Evolutionary conservation across 2,797 vertebrate species (phyloP).

Genomic region (Myripristis murdjan): DNA sequence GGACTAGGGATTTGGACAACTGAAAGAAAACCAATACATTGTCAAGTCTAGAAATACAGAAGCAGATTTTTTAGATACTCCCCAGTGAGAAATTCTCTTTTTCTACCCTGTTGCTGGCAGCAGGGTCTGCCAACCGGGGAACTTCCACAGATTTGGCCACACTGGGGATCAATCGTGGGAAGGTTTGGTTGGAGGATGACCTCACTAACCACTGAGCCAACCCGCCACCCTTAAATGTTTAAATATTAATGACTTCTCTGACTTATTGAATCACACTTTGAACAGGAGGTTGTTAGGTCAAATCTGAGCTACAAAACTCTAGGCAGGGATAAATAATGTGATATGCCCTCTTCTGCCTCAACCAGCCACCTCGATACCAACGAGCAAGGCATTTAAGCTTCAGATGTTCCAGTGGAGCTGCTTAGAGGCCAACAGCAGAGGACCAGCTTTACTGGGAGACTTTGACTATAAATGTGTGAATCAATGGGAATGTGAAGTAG

Average conservation of each 20-base stretch:
- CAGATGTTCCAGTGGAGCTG: slow-evolving; percentile 18
- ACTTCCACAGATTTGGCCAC: too few species aligned
- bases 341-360: slow-evolving; percentile 1
- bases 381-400: slow-evolving; percentile 40
- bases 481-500: too few species aligned
- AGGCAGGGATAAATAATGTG: slow-evolving; percentile 10
- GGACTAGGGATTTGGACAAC: slow-evolving; percentile 11
- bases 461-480: too few species aligned
- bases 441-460: slow-evolving; percentile 4
- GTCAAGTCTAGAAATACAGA: neutral
- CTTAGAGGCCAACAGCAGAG: slow-evolving; percentile 24
- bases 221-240: neutral
- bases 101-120: neutral
- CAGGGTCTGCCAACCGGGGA: neutral
- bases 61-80: neutral
- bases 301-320: slow-evolving; percentile 11
- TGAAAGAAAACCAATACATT: neutral
- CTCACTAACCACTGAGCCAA: neutral
- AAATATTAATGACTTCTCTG: slow-evolving; percentile 12
- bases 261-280: neutral
- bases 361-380: slow-evolving; percentile 25
- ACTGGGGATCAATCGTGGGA: neutral
- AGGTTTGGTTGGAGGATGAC: neutral
- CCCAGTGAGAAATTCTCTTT: slow-evolving; percentile 7
- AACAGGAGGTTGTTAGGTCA: slow-evolving; percentile 7